These are phyloP conservation scores for Nyctalus aviator DNA, from an alignment of 2,797 vertebrate species.

Conservation along the genomic window DNA sequence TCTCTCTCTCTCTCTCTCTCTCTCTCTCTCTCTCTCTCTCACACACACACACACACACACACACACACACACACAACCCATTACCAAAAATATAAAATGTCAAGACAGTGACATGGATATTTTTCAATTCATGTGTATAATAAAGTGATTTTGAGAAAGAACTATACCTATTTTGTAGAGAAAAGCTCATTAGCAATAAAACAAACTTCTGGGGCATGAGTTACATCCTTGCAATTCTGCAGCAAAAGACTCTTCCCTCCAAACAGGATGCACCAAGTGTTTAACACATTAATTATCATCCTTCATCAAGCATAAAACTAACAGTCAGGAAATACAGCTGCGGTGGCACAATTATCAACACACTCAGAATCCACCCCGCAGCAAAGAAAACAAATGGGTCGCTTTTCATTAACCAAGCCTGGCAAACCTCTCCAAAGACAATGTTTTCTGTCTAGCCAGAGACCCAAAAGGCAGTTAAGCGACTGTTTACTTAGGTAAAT, in stretches of 20 bases:
- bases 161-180: slow-evolving; percentile 23
- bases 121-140: slow-evolving; percentile 48
- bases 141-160: slow-evolving; percentile 48
- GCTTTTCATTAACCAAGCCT: slow-evolving; percentile 86
- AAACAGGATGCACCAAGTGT: slow-evolving; percentile 71
- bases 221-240: slow-evolving; percentile 57
- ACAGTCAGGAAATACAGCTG: slow-evolving; percentile 87
- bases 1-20: too few species aligned
- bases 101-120: background rate
- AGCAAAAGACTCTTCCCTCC: slow-evolving; percentile 63
- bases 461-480: slow-evolving; percentile 76
- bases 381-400: slow-evolving; percentile 85
- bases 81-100: background rate
- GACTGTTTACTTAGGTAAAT: slow-evolving; percentile 80
- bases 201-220: slow-evolving; percentile 52
- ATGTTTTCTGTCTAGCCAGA: slow-evolving; percentile 84
- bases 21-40: background rate
- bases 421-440: slow-evolving; percentile 84
- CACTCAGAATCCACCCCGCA: slow-evolving; percentile 82
- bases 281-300: slow-evolving; percentile 86
- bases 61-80: background rate
- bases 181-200: slow-evolving; percentile 53
- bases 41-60: background rate
- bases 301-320: slow-evolving; percentile 85
- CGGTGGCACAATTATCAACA: slow-evolving; percentile 83